Evolutionary conservation across 2,888 invertebrate genomes (phyloP).

Genomic region (Drosophila acutilabella): DNA sequence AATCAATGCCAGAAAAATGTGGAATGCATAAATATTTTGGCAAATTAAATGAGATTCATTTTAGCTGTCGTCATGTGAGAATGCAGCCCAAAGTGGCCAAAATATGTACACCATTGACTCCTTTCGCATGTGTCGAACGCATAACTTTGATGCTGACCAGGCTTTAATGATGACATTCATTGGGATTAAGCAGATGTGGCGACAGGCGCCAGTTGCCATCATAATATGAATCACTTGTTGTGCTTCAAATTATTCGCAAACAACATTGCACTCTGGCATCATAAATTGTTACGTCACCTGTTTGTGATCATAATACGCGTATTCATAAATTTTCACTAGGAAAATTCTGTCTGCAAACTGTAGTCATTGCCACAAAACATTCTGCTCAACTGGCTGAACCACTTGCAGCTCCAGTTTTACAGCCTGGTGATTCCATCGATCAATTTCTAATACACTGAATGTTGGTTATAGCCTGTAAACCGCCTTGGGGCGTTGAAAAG

Average conservation of each 20-base stretch:
- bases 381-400: constrained; percentile 50
- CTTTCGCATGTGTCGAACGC: constrained; percentile 71
- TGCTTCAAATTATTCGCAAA: constrained; percentile 49
- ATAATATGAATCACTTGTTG: constrained; percentile 56
- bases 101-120: constrained; percentile 23
- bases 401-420: constrained; percentile 22
- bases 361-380: constrained; percentile 12
- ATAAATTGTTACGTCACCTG: constrained; percentile 47
- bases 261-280: constrained; percentile 6
- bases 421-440: constrained; percentile 67
- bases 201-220: constrained; percentile 60
- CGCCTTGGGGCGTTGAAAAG: constrained; percentile 54
- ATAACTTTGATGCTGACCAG: constrained; percentile 51
- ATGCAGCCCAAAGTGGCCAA: constrained; percentile 23
- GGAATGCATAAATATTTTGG: constrained; percentile 77
- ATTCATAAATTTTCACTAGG: constrained; percentile 44
- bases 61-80: constrained; percentile 68
- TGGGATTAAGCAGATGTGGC: constrained; percentile 27
- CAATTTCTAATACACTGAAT: constrained; percentile 31
- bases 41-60: constrained; percentile 77
- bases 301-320: constrained; percentile 39
- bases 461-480: constrained; percentile 52
- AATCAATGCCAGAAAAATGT: constrained; percentile 62
- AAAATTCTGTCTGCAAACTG: constrained; percentile 8
- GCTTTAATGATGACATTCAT: constrained; percentile 71